Evolutionary conservation across 2,113 vertebrate species (phyloP).

Genomic region (Gallinago media): DNA sequence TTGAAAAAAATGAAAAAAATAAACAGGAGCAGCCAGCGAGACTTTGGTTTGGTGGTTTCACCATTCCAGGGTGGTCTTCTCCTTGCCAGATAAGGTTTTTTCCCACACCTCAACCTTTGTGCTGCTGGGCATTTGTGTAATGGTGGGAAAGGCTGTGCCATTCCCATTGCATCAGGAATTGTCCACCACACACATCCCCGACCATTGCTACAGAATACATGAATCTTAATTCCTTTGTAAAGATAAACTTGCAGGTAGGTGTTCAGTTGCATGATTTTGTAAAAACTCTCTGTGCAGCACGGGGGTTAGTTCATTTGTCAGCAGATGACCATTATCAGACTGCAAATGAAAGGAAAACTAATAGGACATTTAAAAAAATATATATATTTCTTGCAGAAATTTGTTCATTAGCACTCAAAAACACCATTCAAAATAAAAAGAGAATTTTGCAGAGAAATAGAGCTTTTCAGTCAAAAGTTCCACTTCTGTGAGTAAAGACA

Average conservation of each 20-base stretch:
- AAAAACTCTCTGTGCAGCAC: neutral
- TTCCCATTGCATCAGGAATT: neutral
- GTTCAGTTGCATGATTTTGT: neutral
- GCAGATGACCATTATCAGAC: neutral
- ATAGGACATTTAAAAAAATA: rapidly evolving
- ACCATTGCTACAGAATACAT: rapidly evolving
- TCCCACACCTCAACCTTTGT: neutral
- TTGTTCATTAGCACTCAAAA: neutral
- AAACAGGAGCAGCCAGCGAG: neutral
- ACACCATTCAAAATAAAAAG: neutral
- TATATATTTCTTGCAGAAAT: neutral
- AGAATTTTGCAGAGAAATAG: neutral
- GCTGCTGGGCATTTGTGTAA: neutral
- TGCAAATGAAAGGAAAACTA: neutral
- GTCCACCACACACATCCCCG: neutral
- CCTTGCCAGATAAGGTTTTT: neutral
- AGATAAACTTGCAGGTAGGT: neutral
- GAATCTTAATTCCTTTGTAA: neutral
- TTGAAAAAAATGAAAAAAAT: neutral
- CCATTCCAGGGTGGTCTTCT: neutral
- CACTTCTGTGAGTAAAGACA: neutral
- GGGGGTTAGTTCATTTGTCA: neutral
- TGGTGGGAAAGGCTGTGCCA: neutral
- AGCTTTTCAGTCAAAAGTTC: neutral
- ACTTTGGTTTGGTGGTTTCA: neutral